These are phyloP conservation scores for Eulacestoma nigropectus DNA, from an alignment of 2,113 vertebrate genomes.

Conservation along the genomic window DNA sequence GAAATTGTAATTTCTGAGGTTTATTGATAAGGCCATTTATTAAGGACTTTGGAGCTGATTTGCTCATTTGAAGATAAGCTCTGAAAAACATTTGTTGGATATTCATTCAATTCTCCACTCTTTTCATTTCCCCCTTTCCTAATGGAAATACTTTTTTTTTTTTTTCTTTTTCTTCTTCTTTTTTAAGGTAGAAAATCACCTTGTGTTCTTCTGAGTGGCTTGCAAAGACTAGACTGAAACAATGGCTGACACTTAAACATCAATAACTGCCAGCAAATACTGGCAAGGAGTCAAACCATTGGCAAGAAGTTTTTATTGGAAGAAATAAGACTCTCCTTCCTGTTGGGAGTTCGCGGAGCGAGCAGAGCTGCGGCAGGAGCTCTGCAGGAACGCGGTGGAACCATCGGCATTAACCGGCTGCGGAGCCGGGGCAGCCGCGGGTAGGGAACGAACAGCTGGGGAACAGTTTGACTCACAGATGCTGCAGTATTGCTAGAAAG, in stretches of 20 bases:
- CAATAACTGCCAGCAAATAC: neutral
- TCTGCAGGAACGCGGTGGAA: neutral
- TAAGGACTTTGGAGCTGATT: slow-evolving; percentile 53
- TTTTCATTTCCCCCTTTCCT: neutral
- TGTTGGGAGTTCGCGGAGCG: neutral
- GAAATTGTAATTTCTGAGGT: slow-evolving; percentile 49
- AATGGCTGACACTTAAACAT: neutral
- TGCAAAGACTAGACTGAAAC: neutral
- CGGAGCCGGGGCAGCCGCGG: slow-evolving; percentile 10
- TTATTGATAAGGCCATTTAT: slow-evolving; percentile 63
- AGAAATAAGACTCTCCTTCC: neutral
- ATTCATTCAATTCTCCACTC: slow-evolving; percentile 36
- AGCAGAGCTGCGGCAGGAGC: slow-evolving; percentile 2
- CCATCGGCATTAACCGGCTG: slow-evolving; percentile 23
- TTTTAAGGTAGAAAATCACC: neutral
- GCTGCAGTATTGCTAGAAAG: slow-evolving; percentile 42
- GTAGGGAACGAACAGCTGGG: slow-evolving; percentile 62
- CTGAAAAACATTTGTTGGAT: slow-evolving; percentile 23
- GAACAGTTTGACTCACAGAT: slow-evolving; percentile 66
- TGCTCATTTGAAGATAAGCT: slow-evolving; percentile 67
- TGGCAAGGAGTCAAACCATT: neutral
- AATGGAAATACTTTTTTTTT: neutral
- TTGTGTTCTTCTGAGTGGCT: neutral
- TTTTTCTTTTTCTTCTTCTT: neutral
- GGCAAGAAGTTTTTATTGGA: neutral